These are phyloP conservation scores for Oasisia sp. DNA, from an alignment of 2,888 invertebrate genomes.

Conservation along the genomic window DNA sequence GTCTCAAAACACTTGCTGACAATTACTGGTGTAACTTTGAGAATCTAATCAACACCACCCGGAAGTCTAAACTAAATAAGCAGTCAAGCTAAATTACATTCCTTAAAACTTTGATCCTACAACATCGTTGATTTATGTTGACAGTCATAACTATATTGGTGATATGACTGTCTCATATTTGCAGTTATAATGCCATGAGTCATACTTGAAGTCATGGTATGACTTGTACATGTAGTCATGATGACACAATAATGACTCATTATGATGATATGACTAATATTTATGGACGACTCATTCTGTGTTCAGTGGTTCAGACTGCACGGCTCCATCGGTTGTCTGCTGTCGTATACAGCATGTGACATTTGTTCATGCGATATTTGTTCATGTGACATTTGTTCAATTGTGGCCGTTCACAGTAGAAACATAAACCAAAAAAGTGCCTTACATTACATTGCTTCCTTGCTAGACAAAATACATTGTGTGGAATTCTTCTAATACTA, in stretches of 20 bases:
- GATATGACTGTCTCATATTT: background rate
- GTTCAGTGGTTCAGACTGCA: background rate
- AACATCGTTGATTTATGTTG: background rate
- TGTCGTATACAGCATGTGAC: background rate
- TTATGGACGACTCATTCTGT: background rate
- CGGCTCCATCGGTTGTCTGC: background rate
- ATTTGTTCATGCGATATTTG: background rate
- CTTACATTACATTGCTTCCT: no score
- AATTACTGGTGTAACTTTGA: background rate
- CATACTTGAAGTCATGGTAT: no score
- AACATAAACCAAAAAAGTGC: background rate
- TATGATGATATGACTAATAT: no score
- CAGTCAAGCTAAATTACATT: background rate
- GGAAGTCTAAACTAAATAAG: background rate
- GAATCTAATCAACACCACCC: background rate
- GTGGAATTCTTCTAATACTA: no score
- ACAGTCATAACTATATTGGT: background rate
- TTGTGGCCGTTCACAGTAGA: background rate
- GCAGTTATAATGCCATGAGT: no score
- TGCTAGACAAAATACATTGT: no score
- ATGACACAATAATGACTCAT: no score
- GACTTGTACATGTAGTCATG: no score
- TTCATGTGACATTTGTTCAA: background rate
- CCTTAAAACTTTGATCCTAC: background rate
- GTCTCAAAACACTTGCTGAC: background rate